Evolutionary conservation across 2,113 vertebrate genomes (phyloP).

Genomic region (Pelecanoides urinatrix): DNA sequence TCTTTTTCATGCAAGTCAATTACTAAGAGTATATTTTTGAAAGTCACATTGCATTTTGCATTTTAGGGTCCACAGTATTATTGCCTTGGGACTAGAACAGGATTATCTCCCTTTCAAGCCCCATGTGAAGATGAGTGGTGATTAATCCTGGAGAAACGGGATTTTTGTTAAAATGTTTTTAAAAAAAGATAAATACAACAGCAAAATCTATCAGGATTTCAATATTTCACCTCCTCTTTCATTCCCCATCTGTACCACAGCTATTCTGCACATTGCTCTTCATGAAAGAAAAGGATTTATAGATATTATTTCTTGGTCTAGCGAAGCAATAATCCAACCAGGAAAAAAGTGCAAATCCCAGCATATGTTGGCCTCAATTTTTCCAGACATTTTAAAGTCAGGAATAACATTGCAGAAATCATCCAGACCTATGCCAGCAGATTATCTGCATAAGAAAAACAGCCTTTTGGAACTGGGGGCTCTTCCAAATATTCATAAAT

Average conservation of each 20-base stretch:
- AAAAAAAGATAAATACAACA: background rate
- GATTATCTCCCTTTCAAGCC: background rate
- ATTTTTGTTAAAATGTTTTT: background rate
- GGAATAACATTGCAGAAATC: background rate
- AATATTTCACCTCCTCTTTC: background rate
- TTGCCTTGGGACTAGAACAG: background rate
- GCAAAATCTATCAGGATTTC: background rate
- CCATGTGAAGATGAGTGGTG: background rate
- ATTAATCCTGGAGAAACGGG: background rate
- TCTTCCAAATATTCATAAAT: background rate
- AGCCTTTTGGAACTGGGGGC: background rate
- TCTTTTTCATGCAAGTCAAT: background rate
- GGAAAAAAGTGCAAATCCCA: background rate
- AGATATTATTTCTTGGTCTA: background rate
- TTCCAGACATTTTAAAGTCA: background rate
- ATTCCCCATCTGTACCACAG: background rate
- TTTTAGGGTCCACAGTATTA: background rate
- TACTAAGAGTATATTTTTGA: background rate
- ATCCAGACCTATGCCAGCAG: background rate
- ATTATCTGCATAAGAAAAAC: background rate
- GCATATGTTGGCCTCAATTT: background rate
- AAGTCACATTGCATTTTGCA: background rate
- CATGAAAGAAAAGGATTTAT: background rate
- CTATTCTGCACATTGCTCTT: background rate
- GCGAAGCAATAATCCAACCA: background rate